Conservation (phyloP, 2,113 vertebrate species). For the Mesoclemmys tuberculata region DNA sequence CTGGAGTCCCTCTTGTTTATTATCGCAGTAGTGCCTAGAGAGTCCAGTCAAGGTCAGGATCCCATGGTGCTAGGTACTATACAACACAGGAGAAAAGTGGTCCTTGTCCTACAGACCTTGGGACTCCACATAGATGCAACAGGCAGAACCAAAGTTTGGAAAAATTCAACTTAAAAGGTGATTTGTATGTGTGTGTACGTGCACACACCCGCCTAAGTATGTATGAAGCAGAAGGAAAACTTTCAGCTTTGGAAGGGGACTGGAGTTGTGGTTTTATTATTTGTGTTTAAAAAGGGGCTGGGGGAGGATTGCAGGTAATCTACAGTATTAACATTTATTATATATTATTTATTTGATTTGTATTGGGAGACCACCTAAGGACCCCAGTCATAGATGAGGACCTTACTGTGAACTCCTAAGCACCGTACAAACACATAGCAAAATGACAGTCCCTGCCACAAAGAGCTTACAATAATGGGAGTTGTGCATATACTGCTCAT, state of each 20-base stretch:
- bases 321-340: background rate
- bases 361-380: background rate
- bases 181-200: background rate
- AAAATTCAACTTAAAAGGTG: background rate
- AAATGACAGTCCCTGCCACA: fast-evolving
- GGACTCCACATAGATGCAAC: background rate
- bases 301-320: background rate
- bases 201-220: fast-evolving
- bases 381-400: background rate
- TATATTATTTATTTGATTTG: background rate
- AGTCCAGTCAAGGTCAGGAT: background rate
- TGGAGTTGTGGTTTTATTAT: background rate
- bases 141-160: background rate
- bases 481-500: background rate
- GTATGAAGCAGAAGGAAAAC: background rate
- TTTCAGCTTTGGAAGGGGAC: background rate
- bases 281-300: background rate
- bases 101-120: background rate
- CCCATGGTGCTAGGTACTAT: background rate
- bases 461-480: background rate
- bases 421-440: background rate
- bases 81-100: background rate
- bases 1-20: background rate
- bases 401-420: background rate
- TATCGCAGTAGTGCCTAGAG: background rate